Evolutionary conservation across 2,113 vertebrate species (phyloP).

Genomic region (Sinosuthora webbiana): DNA sequence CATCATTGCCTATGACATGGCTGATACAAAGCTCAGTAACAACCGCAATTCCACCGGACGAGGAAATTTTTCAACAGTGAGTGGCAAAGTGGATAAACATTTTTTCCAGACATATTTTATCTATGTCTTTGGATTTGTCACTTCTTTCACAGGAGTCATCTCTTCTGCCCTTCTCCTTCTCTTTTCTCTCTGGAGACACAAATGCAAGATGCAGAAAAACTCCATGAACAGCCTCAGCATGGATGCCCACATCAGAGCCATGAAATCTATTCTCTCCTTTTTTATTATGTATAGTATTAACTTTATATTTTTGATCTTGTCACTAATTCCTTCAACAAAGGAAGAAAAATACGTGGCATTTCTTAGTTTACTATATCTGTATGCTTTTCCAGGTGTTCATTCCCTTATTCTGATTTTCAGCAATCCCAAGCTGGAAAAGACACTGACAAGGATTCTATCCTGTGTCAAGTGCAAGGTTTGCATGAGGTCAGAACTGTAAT

Average conservation of each 20-base stretch:
- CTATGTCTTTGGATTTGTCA: not conserved
- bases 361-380: rapidly evolving
- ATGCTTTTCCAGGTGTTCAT: not conserved
- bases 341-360: rapidly evolving
- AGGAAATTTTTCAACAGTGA: not conserved
- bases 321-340: rapidly evolving
- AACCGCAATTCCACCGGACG: rapidly evolving
- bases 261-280: not conserved
- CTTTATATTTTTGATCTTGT: not conserved
- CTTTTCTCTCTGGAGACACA: constrained; percentile 28
- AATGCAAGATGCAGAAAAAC: not conserved
- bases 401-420: not conserved
- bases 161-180: not conserved
- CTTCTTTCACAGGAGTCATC: not conserved
- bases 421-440: not conserved
- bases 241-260: constrained; percentile 11
- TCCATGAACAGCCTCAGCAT: not conserved
- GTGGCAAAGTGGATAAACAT: rapidly evolving
- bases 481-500: not conserved
- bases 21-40: rapidly evolving
- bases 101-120: rapidly evolving
- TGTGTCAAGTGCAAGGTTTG: not conserved
- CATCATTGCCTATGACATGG: rapidly evolving
- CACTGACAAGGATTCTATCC: not conserved
- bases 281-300: not conserved